A percentile compares a stretch with the other conserved stretches of the same genome.
Conservation (phyloP, 2,888 invertebrate species). For the Drosophila anceps region DNA sequence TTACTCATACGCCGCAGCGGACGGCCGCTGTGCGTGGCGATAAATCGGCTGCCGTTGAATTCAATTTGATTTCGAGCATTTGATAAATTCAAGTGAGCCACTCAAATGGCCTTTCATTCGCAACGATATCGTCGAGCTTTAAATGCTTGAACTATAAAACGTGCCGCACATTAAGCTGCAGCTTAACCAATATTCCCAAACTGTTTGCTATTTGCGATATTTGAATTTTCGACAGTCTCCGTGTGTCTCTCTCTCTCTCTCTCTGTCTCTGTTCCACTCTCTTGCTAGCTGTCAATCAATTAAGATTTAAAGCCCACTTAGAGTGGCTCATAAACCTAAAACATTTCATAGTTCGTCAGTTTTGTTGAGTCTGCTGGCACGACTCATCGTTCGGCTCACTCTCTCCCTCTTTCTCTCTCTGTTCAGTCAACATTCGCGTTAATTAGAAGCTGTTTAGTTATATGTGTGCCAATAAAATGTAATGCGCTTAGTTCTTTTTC, state of each 20-base stretch:
- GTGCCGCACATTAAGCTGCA: constrained; percentile 2
- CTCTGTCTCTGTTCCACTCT: neutral
- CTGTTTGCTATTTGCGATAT: neutral
- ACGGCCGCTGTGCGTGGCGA: constrained; percentile 8
- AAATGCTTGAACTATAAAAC: constrained; percentile 7
- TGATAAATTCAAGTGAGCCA: constrained; percentile 25
- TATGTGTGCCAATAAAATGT: constrained; percentile 1
- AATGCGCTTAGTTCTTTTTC: constrained; percentile 11
- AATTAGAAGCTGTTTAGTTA: constrained; percentile 10
- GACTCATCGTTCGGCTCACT: too few species aligned
- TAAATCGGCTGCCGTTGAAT: constrained; percentile 31
- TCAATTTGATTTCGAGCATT: constrained; percentile 31
- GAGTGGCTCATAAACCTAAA: constrained; percentile 6
- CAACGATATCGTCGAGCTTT: constrained; percentile 7
- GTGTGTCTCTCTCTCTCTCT: neutral
- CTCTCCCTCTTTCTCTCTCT: neutral
- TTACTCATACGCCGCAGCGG: constrained; percentile 39
- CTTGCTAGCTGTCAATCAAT: constrained; percentile 14
- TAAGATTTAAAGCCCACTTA: constrained; percentile 1
- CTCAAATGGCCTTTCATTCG: constrained; percentile 21
- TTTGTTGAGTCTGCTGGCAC: neutral
- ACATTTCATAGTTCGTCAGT: neutral
- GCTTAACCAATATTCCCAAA: constrained; percentile 4
- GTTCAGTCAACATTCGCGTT: constrained; percentile 12
- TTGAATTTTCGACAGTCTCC: neutral